Percentiles rank a stretch among this genome's conserved stretches.
These are phyloP conservation scores for Furcula furcula DNA, from an alignment of 2,888 invertebrate genomes.

Conservation along the genomic window DNA sequence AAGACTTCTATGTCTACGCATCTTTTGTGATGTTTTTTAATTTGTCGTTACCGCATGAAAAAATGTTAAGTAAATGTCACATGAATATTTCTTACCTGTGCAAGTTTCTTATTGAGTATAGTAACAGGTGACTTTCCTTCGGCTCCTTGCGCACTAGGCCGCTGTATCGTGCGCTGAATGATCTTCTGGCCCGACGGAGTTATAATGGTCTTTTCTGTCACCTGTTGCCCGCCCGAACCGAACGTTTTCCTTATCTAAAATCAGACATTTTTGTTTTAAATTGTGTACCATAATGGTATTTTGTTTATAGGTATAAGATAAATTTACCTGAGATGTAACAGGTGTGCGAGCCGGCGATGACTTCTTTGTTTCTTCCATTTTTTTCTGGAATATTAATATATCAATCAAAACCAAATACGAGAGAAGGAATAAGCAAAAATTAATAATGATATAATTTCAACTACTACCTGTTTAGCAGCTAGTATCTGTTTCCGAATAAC, in stretches of 20 bases:
- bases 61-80: too few relatives aligned
- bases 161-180: constrained; percentile 74
- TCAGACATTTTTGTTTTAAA: too few relatives aligned
- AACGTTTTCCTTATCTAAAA: constrained; percentile 57
- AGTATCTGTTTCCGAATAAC: constrained; percentile 75
- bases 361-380: constrained; percentile 63
- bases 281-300: too few relatives aligned
- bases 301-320: too few relatives aligned
- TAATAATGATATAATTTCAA: neutral
- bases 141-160: constrained; percentile 44
- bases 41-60: too few relatives aligned
- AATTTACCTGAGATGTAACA: constrained; percentile 47
- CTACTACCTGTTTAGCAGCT: constrained; percentile 71
- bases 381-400: constrained; percentile 50
- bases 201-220: constrained; percentile 77
- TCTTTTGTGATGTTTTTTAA: too few relatives aligned
- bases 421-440: neutral
- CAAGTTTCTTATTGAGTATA: constrained; percentile 68
- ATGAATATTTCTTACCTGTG: constrained; percentile 66
- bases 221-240: constrained; percentile 60
- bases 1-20: too few relatives aligned
- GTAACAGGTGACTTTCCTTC: constrained; percentile 66
- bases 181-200: constrained; percentile 80
- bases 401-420: neutral
- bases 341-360: constrained; percentile 45